Evolutionary conservation across 2,113 vertebrate species (phyloP), one percentile per base, ranked within the genome.

Genomic region (Alectura lathami): DNA sequence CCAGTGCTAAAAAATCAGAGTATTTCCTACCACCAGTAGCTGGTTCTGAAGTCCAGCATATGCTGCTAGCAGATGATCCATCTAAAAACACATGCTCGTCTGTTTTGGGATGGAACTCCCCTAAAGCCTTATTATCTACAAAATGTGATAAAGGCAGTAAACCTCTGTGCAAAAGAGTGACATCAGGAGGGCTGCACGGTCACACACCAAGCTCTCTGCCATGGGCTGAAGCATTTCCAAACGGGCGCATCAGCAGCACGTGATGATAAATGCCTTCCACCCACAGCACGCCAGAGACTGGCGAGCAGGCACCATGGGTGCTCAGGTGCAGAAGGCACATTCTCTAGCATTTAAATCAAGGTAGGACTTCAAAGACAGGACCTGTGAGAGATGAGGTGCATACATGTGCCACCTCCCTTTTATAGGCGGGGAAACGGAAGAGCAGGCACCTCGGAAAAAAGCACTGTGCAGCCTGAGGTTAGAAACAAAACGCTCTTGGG

Each of bases 391-490:
- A 53, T 1, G 48, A 72, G 48, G 67, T 3, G 38, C 27, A 83
- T 54, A 8, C 53, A 32, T 38, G 47, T 6, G 9, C 14, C 26
- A 24, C 13, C 45, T 34, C 43, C 36, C 10, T 32, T 42, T 60
- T 34, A 63, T 8, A 50, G 21, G 53, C 9, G 59, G 45, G 59
- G 40, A 68, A 84, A 42, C 5, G 4, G 47, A n/a, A 29, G 17
- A 60, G 51, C 43, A 53, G n/a, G 68, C 29, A 47, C 9, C 50
- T 27, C 3, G 2, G 34, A 24, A 56, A 75, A 64, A 5, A 0
- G 3, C 8, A 8, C n/a, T 3, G 21, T 1, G 38, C 34, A 45
- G 38, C n/a, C 0, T 9, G 51, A 50, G 78, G 30, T 27, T 3
- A 20, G 36, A 62, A 60, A 16, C 30, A 29, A 53, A 42, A 18